phyloP scores from a whole-genome alignment of 2,888 invertebrate genomes.

The Octonoba sinensis region DNA sequence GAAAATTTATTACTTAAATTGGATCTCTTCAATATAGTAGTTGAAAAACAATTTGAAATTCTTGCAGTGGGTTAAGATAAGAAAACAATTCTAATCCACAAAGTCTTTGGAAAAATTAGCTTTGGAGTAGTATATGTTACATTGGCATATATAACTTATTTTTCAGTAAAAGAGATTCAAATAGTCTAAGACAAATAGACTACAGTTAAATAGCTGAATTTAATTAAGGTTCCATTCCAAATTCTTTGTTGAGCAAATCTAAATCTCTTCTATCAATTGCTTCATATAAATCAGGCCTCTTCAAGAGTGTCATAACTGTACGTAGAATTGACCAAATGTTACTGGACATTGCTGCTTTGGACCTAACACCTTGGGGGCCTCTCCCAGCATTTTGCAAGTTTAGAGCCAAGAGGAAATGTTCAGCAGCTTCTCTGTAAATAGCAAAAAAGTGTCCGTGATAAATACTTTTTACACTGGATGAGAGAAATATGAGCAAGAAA shows the following conservation, averaged over 20 bases:
- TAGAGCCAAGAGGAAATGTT: slow-evolving; percentile 92
- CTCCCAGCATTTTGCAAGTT: slow-evolving; percentile 86
- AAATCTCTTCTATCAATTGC: slow-evolving; percentile 75
- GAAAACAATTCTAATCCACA: slow-evolving; percentile 29
- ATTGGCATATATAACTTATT: slow-evolving; percentile 37
- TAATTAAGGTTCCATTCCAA: slow-evolving; percentile 67
- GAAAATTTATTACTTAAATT: slow-evolving; percentile 55
- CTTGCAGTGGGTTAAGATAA: slow-evolving; percentile 26
- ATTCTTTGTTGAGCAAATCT: slow-evolving; percentile 70
- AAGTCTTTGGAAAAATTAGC: slow-evolving; percentile 24
- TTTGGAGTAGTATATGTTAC: slow-evolving; percentile 13
- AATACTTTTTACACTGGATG: too few relatives aligned
- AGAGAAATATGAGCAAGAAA: too few relatives aligned
- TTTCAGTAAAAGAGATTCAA: slow-evolving; percentile 42
- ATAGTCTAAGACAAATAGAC: slow-evolving; percentile 49
- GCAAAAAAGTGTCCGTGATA: neutral
- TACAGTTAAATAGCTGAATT: slow-evolving; percentile 46
- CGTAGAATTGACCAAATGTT: slow-evolving; percentile 94
- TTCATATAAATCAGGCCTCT: slow-evolving; percentile 75
- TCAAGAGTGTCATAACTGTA: slow-evolving; percentile 86
- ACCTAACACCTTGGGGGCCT: slow-evolving; percentile 72
- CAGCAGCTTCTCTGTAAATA: slow-evolving; percentile 85
- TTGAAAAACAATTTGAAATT: slow-evolving; percentile 35
- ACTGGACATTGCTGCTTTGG: slow-evolving; percentile 80
- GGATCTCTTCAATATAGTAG: slow-evolving; percentile 30